These are phyloP conservation scores for Hypomecis atomaria DNA, from an alignment of 2,888 invertebrate species.

Conservation along the genomic window DNA sequence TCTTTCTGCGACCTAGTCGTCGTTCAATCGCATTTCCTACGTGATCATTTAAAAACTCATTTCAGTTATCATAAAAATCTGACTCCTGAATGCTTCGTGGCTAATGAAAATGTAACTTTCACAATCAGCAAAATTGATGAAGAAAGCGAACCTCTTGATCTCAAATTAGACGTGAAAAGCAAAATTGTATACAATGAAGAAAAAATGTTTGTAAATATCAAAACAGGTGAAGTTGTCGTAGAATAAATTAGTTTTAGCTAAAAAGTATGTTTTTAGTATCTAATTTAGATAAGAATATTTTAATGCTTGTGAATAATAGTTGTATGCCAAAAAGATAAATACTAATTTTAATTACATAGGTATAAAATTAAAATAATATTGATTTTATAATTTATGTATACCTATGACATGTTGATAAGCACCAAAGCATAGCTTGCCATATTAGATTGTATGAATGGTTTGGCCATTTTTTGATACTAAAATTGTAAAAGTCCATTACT, in stretches of 20 bases:
- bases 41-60: slow-evolving; percentile 92
- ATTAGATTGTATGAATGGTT: slow-evolving; percentile 71
- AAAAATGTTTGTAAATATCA: slow-evolving; percentile 74
- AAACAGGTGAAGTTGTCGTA: slow-evolving; percentile 71
- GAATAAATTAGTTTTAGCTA: slow-evolving; percentile 48
- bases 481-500: too few relatives aligned
- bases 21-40: slow-evolving; percentile 88
- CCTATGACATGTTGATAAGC: slow-evolving; percentile 60
- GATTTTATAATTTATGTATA: not conserved
- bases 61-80: slow-evolving; percentile 86
- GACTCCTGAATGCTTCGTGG: slow-evolving; percentile 85
- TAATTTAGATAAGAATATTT: slow-evolving; percentile 5
- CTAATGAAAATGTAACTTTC: slow-evolving; percentile 85
- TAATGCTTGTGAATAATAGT: slow-evolving; percentile 31
- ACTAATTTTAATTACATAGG: slow-evolving; percentile 21
- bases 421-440: slow-evolving; percentile 84
- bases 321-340: slow-evolving; percentile 40
- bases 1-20: slow-evolving; percentile 93
- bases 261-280: slow-evolving; percentile 5
- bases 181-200: slow-evolving; percentile 61
- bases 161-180: slow-evolving; percentile 68
- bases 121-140: slow-evolving; percentile 80
- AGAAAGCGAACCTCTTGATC: slow-evolving; percentile 65
- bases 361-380: not conserved
- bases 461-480: slow-evolving; percentile 52